Evolutionary conservation across 2,113 vertebrate genomes (phyloP).

Genomic region (Casuarius casuarius): DNA sequence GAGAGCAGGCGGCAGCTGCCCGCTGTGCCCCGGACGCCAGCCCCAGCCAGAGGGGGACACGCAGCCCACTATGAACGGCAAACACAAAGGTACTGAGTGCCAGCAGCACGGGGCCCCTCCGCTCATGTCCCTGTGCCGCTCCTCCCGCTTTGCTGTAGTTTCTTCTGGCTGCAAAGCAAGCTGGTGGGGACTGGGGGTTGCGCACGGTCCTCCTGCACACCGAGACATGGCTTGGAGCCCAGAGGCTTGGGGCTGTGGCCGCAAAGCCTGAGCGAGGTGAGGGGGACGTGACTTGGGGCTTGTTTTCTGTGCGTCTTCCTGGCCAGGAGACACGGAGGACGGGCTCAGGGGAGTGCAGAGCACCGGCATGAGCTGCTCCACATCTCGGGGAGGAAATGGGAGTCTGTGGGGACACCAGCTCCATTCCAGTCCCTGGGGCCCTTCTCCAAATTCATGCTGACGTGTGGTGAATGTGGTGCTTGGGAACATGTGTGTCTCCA

Average conservation of each 20-base stretch:
- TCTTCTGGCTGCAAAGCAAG: background rate
- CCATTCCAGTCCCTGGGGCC: background rate
- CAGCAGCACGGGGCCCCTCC: background rate
- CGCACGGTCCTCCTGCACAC: background rate
- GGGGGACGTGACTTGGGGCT: background rate
- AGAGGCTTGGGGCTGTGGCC: too few relatives aligned
- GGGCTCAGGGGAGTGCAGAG: background rate
- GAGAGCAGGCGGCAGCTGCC: background rate
- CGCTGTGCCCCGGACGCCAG: background rate
- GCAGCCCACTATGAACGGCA: constrained; percentile 24
- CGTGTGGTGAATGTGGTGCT: background rate
- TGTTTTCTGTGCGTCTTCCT: background rate
- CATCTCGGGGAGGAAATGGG: background rate
- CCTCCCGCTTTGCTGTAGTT: background rate
- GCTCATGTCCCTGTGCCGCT: background rate
- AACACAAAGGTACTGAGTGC: constrained; percentile 8
- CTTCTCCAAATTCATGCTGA: background rate
- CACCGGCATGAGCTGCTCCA: background rate
- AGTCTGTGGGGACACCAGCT: background rate
- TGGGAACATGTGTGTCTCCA: too few relatives aligned
- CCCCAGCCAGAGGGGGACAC: background rate
- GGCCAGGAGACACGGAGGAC: background rate
- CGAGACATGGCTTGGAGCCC: background rate
- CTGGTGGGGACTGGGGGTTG: background rate
- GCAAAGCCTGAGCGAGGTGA: background rate